Evolutionary conservation across 1,140 invertebrate species (phyloP), one percentile per base, ranked within the genome.

Genomic region (Tetramorium alpestre): DNA sequence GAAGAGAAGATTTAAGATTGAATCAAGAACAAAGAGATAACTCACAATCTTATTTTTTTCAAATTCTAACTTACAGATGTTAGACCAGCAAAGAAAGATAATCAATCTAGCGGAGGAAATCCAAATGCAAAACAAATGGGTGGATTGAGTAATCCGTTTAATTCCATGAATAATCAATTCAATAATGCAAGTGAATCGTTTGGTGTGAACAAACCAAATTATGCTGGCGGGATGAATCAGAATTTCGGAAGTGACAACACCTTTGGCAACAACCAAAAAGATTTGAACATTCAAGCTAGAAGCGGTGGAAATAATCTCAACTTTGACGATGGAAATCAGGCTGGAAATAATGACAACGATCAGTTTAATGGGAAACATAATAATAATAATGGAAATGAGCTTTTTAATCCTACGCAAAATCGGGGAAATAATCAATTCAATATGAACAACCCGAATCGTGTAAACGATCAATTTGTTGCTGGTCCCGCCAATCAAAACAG

Each of bases 11-110:
- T 64, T 33, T 33, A 33, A 33, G 3, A 33, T 4, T 33, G 3
- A 33, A 4, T 33, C 4, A 33, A 33, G n/a, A 25, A 22, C 49
- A 4, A n/a, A 13, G 49, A 33, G 28, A 38, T 73, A 2, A 54
- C 28, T 54, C 25, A 33, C 33, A 58, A 67, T 56, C 16, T n/a
- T 73, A 7, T 22, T 69, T 62, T 72, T 90, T 77, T 22, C n/a
- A 81, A 84, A 60, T 73, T 65, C 2, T 16, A 72, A 88, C 87
- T 93, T 94, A 51, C 64, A 96, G 96, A 96, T 93, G 96, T 96
- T 7, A 96, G 96, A 90, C 95, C 96, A 90, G 96, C 96, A 41
- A 95, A 95, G 86, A 95, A 96, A 75, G 95, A 96, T 84, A 91
- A 91, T 85, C 93, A 94, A 62, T 85, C 90, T 25, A 51, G 78